Evolutionary conservation across 2,888 invertebrate genomes (phyloP).

Genomic region (Drosophila helvetica): DNA sequence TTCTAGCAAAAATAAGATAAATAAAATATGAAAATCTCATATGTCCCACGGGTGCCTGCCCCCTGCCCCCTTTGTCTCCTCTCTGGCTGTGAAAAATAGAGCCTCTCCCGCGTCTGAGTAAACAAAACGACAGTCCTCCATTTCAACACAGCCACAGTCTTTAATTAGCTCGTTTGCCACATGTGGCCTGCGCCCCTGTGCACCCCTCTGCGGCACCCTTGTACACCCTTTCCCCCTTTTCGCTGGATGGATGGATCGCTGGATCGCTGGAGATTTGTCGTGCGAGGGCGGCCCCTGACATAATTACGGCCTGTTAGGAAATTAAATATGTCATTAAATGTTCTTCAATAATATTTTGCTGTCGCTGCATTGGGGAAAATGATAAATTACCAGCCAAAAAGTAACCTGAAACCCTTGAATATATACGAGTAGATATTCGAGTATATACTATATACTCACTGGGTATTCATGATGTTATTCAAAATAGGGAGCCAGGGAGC

Average conservation of each 20-base stretch:
- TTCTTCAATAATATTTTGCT: slow-evolving; percentile 38
- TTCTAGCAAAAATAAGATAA: neutral
- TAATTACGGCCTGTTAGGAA: slow-evolving; percentile 58
- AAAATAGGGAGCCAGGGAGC: neutral
- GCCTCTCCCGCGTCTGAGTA: slow-evolving; percentile 41
- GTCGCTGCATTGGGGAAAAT: slow-evolving; percentile 11
- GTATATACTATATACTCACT: no score
- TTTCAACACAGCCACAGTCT: slow-evolving; percentile 28
- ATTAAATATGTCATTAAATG: slow-evolving; percentile 67
- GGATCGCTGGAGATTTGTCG: slow-evolving; percentile 40
- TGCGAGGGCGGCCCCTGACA: slow-evolving; percentile 52
- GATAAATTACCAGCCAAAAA: slow-evolving; percentile 24
- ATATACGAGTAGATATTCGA: neutral
- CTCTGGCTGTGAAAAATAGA: slow-evolving; percentile 24
- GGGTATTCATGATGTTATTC: neutral
- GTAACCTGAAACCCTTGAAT: slow-evolving; percentile 35
- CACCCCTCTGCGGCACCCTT: slow-evolving; percentile 40
- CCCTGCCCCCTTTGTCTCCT: slow-evolving; percentile 3
- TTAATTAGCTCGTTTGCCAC: slow-evolving; percentile 71
- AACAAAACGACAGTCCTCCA: slow-evolving; percentile 36
- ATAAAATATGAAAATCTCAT: no score
- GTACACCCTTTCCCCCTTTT: neutral
- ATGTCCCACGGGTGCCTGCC: slow-evolving; percentile 7
- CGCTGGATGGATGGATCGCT: no score
- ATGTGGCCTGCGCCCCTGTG: slow-evolving; percentile 46